A percentile compares a stretch with the other conserved stretches of the same genome.
These are phyloP conservation scores for Microcebus tavaratra DNA, from an alignment of 2,113 vertebrate species.

Conservation along the genomic window DNA sequence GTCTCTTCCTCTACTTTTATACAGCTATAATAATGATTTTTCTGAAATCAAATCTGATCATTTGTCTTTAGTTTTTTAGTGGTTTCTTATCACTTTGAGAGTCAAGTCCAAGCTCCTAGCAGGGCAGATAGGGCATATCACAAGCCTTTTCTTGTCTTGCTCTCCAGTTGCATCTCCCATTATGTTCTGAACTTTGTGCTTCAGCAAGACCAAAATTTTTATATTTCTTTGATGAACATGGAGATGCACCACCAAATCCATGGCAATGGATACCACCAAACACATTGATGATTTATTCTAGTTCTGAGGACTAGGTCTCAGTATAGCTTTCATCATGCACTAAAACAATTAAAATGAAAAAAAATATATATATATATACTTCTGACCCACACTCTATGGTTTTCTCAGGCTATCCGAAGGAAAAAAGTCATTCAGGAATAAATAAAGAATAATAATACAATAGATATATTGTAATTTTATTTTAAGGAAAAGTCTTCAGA, in stretches of 20 bases:
- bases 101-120: not conserved
- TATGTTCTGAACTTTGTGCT: not conserved
- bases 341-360: not conserved
- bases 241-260: not conserved
- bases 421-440: not conserved
- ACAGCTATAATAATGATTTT: not conserved
- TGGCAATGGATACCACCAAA: too few species aligned
- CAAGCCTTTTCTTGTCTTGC: not conserved
- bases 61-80: not conserved
- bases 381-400: not conserved
- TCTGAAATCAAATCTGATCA: not conserved
- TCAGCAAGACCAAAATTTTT: not conserved
- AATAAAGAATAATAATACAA: not conserved
- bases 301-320: not conserved
- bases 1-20: not conserved
- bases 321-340: not conserved
- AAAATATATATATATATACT: not conserved
- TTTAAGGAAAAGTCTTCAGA: not conserved
- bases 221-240: not conserved
- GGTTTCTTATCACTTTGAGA: not conserved
- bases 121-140: not conserved
- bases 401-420: not conserved
- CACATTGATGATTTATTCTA: not conserved
- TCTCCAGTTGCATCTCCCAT: not conserved
- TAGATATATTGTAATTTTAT: not conserved